A percentile compares a stretch with the other conserved stretches of the same genome.
Evolutionary conservation across 1,140 invertebrate genomes (phyloP).

Genomic region (Copidosoma floridanum): DNA sequence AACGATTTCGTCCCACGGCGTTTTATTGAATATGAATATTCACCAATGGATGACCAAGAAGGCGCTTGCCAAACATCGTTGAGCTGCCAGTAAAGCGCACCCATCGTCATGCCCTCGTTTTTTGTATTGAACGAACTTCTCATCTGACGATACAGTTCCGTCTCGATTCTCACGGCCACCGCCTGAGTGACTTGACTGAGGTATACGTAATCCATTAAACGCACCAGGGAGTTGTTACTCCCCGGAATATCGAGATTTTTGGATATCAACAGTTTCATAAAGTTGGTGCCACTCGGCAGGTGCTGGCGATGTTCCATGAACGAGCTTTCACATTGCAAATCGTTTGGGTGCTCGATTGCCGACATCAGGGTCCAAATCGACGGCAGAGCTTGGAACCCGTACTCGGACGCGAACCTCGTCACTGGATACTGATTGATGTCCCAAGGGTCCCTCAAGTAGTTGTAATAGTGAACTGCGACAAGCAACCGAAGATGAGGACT

Average conservation of each 20-base stretch:
- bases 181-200: slow-evolving; percentile 84
- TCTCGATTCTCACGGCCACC: slow-evolving; percentile 81
- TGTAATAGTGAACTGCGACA: slow-evolving; percentile 85
- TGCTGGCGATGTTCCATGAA: slow-evolving; percentile 81
- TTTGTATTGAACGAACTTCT: slow-evolving; percentile 58
- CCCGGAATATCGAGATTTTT: slow-evolving; percentile 63
- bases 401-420: slow-evolving; percentile 90
- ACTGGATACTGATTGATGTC: slow-evolving; percentile 71
- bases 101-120: slow-evolving; percentile 83
- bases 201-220: slow-evolving; percentile 61
- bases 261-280: slow-evolving; percentile 62
- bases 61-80: slow-evolving; percentile 99
- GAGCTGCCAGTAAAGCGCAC: slow-evolving; percentile 97
- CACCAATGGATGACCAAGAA: slow-evolving; percentile 91
- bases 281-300: slow-evolving; percentile 67
- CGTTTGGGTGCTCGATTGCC: slow-evolving; percentile 56
- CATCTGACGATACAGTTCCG: slow-evolving; percentile 82
- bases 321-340: slow-evolving; percentile 64
- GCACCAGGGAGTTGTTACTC: slow-evolving; percentile 51
- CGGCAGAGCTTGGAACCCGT: slow-evolving; percentile 90
- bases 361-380: slow-evolving; percentile 63
- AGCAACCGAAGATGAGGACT: too few relatives aligned
- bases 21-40: slow-evolving; percentile 23
- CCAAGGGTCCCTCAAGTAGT: slow-evolving; percentile 83
- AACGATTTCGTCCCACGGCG: too few relatives aligned